Conservation (phyloP, 92 coral and sea anemone genomes). For the Epizoanthus stellaris region DNA sequence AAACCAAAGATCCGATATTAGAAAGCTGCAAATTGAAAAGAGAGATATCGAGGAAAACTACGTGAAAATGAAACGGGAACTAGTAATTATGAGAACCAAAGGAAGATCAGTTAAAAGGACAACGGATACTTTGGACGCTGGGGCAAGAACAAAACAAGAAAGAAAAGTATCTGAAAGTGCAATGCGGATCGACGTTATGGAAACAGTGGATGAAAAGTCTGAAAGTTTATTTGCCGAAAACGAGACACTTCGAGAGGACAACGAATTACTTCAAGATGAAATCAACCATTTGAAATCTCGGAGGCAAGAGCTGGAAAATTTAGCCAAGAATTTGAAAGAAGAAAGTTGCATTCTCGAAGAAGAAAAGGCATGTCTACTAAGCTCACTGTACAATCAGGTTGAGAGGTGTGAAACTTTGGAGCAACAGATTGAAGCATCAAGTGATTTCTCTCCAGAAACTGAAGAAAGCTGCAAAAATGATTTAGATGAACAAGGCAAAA, state of each 20-base stretch:
- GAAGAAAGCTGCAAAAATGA: constrained; percentile 53
- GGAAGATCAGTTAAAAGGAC: constrained; percentile 54
- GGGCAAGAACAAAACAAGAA: constrained; percentile 41
- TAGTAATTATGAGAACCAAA: constrained; percentile 69
- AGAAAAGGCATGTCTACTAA: constrained; percentile 84
- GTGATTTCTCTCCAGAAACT: constrained; percentile 42
- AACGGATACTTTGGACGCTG: constrained; percentile 38
- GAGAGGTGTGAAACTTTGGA: constrained; percentile 94
- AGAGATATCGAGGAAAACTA: constrained; percentile 86
- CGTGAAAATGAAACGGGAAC: constrained; percentile 82
- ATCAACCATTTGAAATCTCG: constrained; percentile 61
- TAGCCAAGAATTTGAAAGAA: constrained; percentile 64
- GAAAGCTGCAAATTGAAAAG: constrained; percentile 90
- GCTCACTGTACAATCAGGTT: constrained; percentile 88
- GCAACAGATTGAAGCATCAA: constrained; percentile 77
- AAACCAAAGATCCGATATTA: constrained; percentile 86
- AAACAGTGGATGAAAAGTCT: constrained; percentile 52
- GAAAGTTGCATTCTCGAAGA: constrained; percentile 83
- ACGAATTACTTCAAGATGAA: constrained; percentile 74
- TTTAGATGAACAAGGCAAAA: constrained; percentile 32
- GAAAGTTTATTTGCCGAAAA: constrained; percentile 52
- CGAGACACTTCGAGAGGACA: constrained; percentile 59
- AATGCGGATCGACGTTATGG: constrained; percentile 16
- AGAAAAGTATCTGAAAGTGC: constrained; percentile 23
- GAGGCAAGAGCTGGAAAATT: constrained; percentile 75